These are phyloP conservation scores for Syritta pipiens DNA, from an alignment of 2,888 invertebrate species.

Conservation along the genomic window DNA sequence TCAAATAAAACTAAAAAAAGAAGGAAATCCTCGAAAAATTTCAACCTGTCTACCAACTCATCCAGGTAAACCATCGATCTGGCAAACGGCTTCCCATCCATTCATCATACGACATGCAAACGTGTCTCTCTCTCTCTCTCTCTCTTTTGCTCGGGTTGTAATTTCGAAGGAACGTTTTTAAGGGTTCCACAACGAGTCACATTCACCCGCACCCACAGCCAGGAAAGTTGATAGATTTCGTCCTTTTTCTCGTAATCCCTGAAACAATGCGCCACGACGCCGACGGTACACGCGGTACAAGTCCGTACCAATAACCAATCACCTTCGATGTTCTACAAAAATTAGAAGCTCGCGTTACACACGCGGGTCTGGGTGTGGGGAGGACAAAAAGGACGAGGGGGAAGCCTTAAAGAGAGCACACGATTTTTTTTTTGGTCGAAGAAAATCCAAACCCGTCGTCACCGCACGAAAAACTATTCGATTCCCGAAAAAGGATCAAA, in stretches of 20 bases:
- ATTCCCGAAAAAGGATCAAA: no score
- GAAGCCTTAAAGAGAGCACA: constrained; percentile 33
- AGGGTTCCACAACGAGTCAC: constrained; percentile 6
- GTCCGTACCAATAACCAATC: constrained; percentile 27
- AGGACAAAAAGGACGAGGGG: background rate
- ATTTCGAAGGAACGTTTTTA: constrained; percentile 29
- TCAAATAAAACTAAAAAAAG: no score
- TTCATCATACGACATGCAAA: constrained; percentile 33
- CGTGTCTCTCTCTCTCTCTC: constrained; percentile 7
- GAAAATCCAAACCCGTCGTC: constrained; percentile 14
- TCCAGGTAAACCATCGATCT: no score
- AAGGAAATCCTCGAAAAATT: no score
- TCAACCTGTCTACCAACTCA: no score
- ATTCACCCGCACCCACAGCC: background rate
- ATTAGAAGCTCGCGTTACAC: constrained; percentile 40
- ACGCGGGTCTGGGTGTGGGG: background rate
- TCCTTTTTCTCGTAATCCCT: constrained; percentile 44
- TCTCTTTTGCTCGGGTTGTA: no score
- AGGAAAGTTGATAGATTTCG: constrained; percentile 36
- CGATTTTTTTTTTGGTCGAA: no score
- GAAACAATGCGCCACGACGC: constrained; percentile 25
- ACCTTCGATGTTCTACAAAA: constrained; percentile 24
- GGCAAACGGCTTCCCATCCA: background rate
- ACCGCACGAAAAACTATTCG: background rate
- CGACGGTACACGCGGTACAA: constrained; percentile 4